Percentiles rank a stretch among this genome's conserved stretches.
These are phyloP conservation scores for Chionoecetes opilio DNA, from an alignment of 1,140 invertebrate species.

Conservation along the genomic window DNA sequence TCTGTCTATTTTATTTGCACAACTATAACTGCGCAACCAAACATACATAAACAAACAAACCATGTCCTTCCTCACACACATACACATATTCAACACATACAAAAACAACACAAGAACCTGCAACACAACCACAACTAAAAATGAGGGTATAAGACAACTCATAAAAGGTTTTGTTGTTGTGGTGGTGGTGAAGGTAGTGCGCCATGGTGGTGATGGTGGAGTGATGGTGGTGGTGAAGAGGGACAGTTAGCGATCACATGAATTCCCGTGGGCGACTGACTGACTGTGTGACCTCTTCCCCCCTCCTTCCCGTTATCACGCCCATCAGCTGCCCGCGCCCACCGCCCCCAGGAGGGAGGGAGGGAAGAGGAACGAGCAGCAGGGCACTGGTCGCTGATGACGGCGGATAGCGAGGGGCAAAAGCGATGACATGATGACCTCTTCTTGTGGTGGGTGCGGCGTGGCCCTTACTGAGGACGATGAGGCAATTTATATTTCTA, in stretches of 20 bases:
- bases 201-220: no score
- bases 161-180: conserved; percentile 9
- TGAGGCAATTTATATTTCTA: neutral
- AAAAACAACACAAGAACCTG: neutral
- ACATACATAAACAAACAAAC: neutral
- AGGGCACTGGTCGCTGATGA: conserved; percentile 24
- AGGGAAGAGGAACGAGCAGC: neutral
- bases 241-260: conserved; percentile 27
- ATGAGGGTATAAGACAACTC: neutral
- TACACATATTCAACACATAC: neutral
- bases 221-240: neutral
- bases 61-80: neutral
- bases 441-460: neutral
- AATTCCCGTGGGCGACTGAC: neutral
- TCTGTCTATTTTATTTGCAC: no score
- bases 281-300: no score
- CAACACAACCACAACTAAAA: neutral
- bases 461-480: neutral
- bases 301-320: conserved; percentile 42
- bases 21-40: no score
- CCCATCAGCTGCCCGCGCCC: conserved; percentile 58
- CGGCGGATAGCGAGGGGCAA: conserved; percentile 42
- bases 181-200: no score
- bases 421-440: conserved; percentile 49
- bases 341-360: neutral